Evolutionary conservation across 2,888 invertebrate genomes (phyloP).

Genomic region (Orchesellides sinensis): DNA sequence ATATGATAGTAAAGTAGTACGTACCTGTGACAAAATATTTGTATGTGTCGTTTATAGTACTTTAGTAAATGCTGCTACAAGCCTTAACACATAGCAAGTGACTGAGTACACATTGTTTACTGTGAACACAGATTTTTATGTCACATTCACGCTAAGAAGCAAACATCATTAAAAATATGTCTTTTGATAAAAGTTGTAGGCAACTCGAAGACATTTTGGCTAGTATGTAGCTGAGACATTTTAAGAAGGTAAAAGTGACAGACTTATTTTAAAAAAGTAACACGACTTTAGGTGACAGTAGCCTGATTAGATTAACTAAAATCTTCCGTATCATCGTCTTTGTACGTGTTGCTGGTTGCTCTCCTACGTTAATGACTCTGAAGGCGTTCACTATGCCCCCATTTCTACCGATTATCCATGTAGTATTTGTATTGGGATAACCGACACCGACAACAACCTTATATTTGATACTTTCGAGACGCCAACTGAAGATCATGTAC

Average conservation of each 20-base stretch:
- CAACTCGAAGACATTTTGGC: neutral
- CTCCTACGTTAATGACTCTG: conserved; percentile 20
- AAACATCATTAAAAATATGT: conserved; percentile 5
- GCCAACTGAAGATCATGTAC: too few relatives aligned
- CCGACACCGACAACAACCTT: too few relatives aligned
- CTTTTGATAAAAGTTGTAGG: conserved; percentile 7
- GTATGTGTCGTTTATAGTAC: too few relatives aligned
- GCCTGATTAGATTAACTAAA: conserved; percentile 21
- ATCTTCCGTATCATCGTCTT: too few relatives aligned
- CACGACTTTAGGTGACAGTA: conserved; percentile 1
- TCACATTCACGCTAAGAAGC: conserved; percentile 2
- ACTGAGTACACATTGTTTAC: too few relatives aligned
- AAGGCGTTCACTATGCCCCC: conserved; percentile 39
- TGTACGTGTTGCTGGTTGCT: neutral
- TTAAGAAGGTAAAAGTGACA: conserved; percentile 35
- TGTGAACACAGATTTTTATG: too few relatives aligned
- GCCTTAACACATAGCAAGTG: too few relatives aligned
- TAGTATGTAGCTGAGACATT: conserved; percentile 1
- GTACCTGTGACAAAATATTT: too few relatives aligned
- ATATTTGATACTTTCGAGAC: too few relatives aligned
- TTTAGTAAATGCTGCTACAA: too few relatives aligned
- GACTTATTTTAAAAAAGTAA: conserved; percentile 1
- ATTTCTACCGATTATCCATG: neutral
- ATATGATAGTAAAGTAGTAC: too few relatives aligned
- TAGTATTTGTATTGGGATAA: too few relatives aligned